Percentiles rank a stretch among this genome's conserved stretches.
phyloP scores from a whole-genome alignment of 2,797 vertebrate genomes.

The Acrossocheilus fasciatus region DNA sequence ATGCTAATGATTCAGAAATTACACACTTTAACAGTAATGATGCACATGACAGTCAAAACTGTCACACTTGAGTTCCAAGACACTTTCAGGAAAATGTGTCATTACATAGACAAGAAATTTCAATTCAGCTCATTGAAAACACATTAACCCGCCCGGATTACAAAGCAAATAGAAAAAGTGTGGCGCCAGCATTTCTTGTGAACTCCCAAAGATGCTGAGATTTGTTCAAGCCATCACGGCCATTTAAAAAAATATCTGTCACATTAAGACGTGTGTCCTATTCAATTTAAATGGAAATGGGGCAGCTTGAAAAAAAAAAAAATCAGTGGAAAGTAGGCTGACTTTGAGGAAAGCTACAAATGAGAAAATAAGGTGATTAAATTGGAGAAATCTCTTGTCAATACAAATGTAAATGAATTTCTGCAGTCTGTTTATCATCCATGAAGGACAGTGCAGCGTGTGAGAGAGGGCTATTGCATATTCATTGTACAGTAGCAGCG shows the following conservation, averaged over 20 bases:
- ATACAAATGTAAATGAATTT: slow-evolving; percentile 63
- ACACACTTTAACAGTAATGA: background rate
- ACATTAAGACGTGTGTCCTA: slow-evolving; percentile 60
- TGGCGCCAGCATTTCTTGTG: slow-evolving; percentile 39
- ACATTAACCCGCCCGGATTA: slow-evolving; percentile 57
- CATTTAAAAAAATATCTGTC: slow-evolving; percentile 59
- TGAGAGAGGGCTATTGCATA: slow-evolving; percentile 45
- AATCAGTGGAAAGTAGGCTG: slow-evolving; percentile 24
- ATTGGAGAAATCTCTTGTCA: slow-evolving; percentile 60
- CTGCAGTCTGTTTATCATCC: slow-evolving; percentile 57
- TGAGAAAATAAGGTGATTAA: slow-evolving; percentile 62
- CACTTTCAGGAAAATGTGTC: slow-evolving; percentile 19
- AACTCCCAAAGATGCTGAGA: slow-evolving; percentile 45
- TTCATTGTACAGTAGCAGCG: slow-evolving; percentile 50
- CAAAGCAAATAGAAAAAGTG: slow-evolving; percentile 55
- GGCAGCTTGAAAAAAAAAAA: background rate
- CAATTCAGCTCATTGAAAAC: slow-evolving; percentile 46
- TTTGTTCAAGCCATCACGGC: slow-evolving; percentile 52
- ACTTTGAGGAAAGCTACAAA: slow-evolving; percentile 56
- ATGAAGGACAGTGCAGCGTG: slow-evolving; percentile 53
- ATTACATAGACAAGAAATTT: slow-evolving; percentile 47
- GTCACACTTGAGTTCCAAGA: slow-evolving; percentile 2
- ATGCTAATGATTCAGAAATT: background rate
- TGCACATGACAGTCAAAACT: background rate
- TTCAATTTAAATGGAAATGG: slow-evolving; percentile 65